Evolutionary conservation across 2,888 invertebrate genomes (phyloP), one percentile per base, ranked within the genome.

Genomic region (Drosophila dives): DNA sequence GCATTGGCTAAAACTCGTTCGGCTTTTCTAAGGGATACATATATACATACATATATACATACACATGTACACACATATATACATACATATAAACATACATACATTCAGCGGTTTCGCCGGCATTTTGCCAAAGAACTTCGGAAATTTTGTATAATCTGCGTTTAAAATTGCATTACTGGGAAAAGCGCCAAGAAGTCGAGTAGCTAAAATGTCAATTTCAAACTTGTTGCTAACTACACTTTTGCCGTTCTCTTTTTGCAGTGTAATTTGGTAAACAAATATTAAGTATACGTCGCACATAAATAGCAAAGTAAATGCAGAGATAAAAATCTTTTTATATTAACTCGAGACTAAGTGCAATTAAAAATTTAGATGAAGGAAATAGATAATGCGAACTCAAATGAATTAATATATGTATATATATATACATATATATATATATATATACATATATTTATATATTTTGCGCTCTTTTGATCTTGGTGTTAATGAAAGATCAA

Each of bases 401-500:
- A 59, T 66, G 32, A 17, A 32, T 32, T 54, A 54, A 50, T 59
- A 61, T 59, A n/a, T 45, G 33, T 54, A 23, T 54, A 36, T 7
- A 53, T 34, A 2, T 53, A 17, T 51, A 23, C n/a, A n/a, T n/a
- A n/a, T 23, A 23, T 23, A 23, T 23, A 23, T 2, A 23, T 23
- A 23, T 2, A 12, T 11, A 26, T 26, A 42, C 20, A 40, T 40
- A 40, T n/a, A 40, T 20, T 7, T n/a, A 8, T n/a, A 2, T 54
- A 17, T 62, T 26, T 26, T 10, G 29, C 40, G 42, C 42, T 67
- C 62, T 66, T 38, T 62, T 61, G 61, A 74, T 70, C 70, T 74
- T 67, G 55, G 70, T 71, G 77, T 75, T 77, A 77, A 77, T 77
- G 77, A 77, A 78, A 77, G 70, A 77, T 77, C 77, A 77, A 75